These are phyloP conservation scores for Hyalella azteca DNA, from an alignment of 2,888 invertebrate species.

Conservation along the genomic window DNA sequence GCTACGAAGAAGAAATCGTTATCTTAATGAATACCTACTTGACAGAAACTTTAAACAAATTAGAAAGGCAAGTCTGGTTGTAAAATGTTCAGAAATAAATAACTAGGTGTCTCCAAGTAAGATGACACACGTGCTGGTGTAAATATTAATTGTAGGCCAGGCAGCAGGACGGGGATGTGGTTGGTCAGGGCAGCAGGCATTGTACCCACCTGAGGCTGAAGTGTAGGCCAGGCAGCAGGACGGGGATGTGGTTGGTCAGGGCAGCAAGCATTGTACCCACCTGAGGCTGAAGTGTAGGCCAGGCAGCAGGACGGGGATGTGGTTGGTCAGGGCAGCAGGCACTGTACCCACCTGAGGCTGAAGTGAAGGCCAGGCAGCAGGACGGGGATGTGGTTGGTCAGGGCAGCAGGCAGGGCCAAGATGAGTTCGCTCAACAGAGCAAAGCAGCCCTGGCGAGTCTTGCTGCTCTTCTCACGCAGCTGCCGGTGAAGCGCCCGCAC, in stretches of 20 bases:
- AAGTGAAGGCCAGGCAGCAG: constrained; percentile 89
- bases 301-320: constrained; percentile 83
- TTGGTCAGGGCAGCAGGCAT: constrained; percentile 85
- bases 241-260: constrained; percentile 80
- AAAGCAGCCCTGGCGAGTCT: constrained; percentile 91
- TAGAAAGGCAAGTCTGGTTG: too few species aligned
- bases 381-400: constrained; percentile 81
- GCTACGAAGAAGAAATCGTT: too few species aligned
- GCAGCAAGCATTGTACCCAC: constrained; percentile 80
- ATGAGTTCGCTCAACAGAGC: constrained; percentile 88
- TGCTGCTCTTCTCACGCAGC: constrained; percentile 83
- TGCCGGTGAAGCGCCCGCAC: constrained; percentile 88
- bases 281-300: constrained; percentile 86
- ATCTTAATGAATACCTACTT: too few species aligned
- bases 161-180: constrained; percentile 82
- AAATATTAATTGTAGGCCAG: constrained; percentile 77
- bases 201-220: constrained; percentile 73
- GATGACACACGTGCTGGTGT: background rate
- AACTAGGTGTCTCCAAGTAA: too few species aligned
- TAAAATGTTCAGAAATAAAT: too few species aligned
- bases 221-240: constrained; percentile 85
- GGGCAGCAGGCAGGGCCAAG: constrained; percentile 84
- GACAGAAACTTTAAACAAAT: too few species aligned
- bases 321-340: constrained; percentile 86
- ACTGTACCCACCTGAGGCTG: constrained; percentile 75